Conservation (phyloP, 2,888 invertebrate species). For the Sphaerophoria rueppellii region DNA sequence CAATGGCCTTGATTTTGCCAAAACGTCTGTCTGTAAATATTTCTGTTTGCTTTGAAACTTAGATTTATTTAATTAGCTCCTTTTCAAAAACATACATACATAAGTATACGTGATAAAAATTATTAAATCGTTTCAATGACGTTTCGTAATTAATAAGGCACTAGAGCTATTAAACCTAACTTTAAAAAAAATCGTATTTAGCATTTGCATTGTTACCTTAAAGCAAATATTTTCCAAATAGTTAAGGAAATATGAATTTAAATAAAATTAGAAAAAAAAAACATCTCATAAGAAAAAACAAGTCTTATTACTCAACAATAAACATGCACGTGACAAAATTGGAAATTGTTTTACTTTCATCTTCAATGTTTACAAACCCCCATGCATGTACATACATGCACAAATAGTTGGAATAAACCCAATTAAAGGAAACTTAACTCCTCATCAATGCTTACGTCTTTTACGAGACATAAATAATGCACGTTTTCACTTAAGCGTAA, state of each 20-base stretch:
- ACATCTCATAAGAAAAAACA: no score
- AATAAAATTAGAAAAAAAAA: no score
- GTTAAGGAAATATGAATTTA: no score
- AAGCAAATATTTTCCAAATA: no score
- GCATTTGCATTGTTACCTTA: no score
- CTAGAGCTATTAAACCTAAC: no score
- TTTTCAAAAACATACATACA: background rate
- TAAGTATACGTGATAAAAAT: slow-evolving; percentile 8
- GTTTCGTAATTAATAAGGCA: background rate
- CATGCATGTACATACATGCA: background rate
- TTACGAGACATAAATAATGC: background rate
- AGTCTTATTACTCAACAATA: background rate
- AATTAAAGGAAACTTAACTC: background rate
- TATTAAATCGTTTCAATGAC: background rate
- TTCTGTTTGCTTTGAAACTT: background rate
- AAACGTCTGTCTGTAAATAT: background rate
- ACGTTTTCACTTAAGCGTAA: background rate
- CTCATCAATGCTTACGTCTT: background rate
- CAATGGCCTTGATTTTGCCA: slow-evolving; percentile 12
- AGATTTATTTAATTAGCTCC: background rate
- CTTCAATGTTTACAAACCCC: background rate
- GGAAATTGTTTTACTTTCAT: background rate
- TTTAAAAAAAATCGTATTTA: no score
- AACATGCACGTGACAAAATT: background rate
- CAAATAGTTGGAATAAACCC: background rate